These are phyloP conservation scores for Sebastiscus tertius DNA, from an alignment of 2,797 vertebrate species.

Conservation along the genomic window DNA sequence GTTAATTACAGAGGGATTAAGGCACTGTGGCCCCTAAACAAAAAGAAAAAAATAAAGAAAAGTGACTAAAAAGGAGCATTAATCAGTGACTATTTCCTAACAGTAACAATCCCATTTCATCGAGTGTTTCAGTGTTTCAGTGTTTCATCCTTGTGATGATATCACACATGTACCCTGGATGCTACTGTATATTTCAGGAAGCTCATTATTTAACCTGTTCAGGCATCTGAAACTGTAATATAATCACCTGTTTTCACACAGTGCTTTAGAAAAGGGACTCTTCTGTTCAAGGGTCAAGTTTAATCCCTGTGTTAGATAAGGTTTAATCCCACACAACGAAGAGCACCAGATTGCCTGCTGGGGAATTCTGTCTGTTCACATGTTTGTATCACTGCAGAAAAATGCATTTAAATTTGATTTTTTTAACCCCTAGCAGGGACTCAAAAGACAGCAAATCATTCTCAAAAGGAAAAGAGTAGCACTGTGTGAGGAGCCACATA, in stretches of 20 bases:
- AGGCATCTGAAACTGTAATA: background rate
- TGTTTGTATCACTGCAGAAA: background rate
- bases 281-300: background rate
- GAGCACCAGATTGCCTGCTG: background rate
- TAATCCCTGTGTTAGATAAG: conserved; percentile 6
- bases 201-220: background rate
- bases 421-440: background rate
- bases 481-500: background rate
- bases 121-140: background rate
- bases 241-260: background rate
- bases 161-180: background rate
- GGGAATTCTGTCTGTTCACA: background rate
- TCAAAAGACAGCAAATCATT: background rate
- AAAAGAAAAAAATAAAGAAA: background rate
- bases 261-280: background rate
- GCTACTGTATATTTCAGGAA: background rate
- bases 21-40: background rate
- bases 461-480: background rate
- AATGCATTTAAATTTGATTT: background rate
- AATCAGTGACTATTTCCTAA: background rate
- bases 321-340: background rate
- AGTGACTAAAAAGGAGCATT: too few relatives aligned
- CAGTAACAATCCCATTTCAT: background rate
- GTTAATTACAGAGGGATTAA: background rate
- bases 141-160: background rate